phyloP scores from a whole-genome alignment of 2,888 invertebrate genomes.

The Andrena fulva region DNA sequence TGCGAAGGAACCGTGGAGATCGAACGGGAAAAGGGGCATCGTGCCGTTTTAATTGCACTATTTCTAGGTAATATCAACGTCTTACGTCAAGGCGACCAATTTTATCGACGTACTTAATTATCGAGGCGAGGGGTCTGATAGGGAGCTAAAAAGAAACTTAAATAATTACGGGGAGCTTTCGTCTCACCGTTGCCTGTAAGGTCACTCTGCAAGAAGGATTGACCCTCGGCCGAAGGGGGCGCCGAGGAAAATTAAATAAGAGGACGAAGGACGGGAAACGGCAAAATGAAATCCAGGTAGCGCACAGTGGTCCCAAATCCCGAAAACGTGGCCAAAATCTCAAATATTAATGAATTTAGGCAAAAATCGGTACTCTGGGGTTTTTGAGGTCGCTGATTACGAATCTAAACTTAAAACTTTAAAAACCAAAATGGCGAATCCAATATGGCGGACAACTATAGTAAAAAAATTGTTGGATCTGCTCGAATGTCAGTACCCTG shows the following conservation, averaged over 20 bases:
- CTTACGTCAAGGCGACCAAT: conserved; percentile 46
- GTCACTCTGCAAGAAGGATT: conserved; percentile 21
- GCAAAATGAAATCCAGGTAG: conserved; percentile 6
- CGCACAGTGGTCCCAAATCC: too few species aligned
- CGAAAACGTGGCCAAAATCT: too few species aligned
- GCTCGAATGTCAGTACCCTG: too few species aligned
- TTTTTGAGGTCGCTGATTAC: too few species aligned
- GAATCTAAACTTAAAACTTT: too few species aligned
- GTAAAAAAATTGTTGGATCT: too few species aligned
- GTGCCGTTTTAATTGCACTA: conserved; percentile 47
- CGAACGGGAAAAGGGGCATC: conserved; percentile 22
- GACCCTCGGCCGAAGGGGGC: conserved; percentile 33
- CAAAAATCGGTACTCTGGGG: too few species aligned
- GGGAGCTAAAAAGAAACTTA: conserved; percentile 49
- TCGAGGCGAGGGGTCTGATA: conserved; percentile 36
- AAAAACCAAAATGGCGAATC: too few species aligned
- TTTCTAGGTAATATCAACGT: conserved; percentile 52
- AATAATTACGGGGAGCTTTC: conserved; percentile 50
- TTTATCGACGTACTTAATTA: conserved; percentile 58
- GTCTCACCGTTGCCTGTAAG: conserved; percentile 14
- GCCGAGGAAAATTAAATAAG: background rate
- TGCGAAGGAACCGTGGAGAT: conserved; percentile 4
- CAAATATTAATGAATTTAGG: too few species aligned
- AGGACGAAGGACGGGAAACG: background rate
- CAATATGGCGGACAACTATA: too few species aligned